phyloP scores from a whole-genome alignment of 2,797 vertebrate species.

The Acestrorhynchus altus region DNA sequence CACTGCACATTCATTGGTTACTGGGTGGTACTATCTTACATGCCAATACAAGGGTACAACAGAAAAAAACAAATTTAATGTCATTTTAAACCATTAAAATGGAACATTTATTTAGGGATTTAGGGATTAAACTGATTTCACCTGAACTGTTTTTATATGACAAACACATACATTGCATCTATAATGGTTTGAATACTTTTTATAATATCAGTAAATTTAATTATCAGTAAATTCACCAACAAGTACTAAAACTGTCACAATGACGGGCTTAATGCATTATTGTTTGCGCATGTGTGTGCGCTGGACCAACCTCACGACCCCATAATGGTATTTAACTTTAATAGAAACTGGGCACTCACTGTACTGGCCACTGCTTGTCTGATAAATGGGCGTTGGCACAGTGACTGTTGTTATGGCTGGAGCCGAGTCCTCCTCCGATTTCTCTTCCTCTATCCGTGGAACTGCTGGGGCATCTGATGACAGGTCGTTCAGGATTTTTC shows the following conservation, averaged over 20 bases:
- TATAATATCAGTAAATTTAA: too few species aligned
- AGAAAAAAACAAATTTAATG: background rate
- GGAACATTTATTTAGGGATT: too few species aligned
- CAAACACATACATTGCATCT: too few species aligned
- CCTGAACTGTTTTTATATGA: too few species aligned
- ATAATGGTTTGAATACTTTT: too few species aligned
- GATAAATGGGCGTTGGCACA: slow-evolving; percentile 99
- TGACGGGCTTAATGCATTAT: background rate
- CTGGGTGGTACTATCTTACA: background rate
- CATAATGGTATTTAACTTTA: background rate
- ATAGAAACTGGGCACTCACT: slow-evolving; percentile 80
- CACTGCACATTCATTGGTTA: background rate
- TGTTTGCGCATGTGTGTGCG: too few species aligned
- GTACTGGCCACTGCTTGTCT: slow-evolving; percentile 99
- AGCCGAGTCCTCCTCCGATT: slow-evolving; percentile 93
- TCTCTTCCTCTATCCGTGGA: slow-evolving; percentile 97
- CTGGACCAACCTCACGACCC: background rate
- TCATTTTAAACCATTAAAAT: background rate
- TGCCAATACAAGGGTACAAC: background rate
- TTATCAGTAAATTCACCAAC: too few species aligned
- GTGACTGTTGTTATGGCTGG: slow-evolving; percentile 97
- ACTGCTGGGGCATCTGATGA: slow-evolving; percentile 96
- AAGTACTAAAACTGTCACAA: too few species aligned
- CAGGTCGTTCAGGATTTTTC: slow-evolving; percentile 98
- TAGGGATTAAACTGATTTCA: too few species aligned